Evolutionary conservation across 2,888 invertebrate species (phyloP), one percentile per base, ranked within the genome.

Genomic region (Osmoderma eremita): DNA sequence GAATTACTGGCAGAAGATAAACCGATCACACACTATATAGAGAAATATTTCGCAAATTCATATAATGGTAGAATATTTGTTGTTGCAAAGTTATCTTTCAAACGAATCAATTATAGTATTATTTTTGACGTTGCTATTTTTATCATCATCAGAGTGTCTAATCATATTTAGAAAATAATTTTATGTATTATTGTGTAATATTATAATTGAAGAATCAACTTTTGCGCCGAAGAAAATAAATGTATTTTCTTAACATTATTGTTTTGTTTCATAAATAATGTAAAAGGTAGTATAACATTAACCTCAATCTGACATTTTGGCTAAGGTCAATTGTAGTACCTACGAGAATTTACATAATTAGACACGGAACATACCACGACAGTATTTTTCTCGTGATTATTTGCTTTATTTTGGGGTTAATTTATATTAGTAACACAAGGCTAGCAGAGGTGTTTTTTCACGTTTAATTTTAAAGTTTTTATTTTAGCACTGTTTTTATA

Each of bases 261-360:
- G 54, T 54, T 54, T 54, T 39, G 54, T 18, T 39, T 54, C 54
- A 54, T 54, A 54, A 38, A 54, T 54, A 54, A 54, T 54, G 54
- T 20, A 54, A 30, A 51, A n/a, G 45, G 4, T 24, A 13, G 42
- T 42, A 58, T 58, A 58, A 58, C 17, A 58, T 58, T 58, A 58
- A 58, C 42, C 58, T 24, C 24, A 58, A 39, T 58, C 24, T 10
- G 22, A 5, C 17, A 45, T 58, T 58, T 58, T 41, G 45, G 58
- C 42, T 42, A 58, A 58, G 58, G 58, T 58, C 45, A 58, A 24
- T 24, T 45, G 58, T 58, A 22, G 22, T 39, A 30, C 30, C 30
- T 30, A 45, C 17, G 24, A 15, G 17, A 58, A 58, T 58, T 58
- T 58, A 22, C 45, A 58, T 58, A 58, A 58, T 58, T 58, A 58